Evolutionary conservation across 2,113 vertebrate genomes (phyloP), one percentile per base, ranked within the genome.

Genomic region (Sinocyclocheilus maitianheensis): DNA sequence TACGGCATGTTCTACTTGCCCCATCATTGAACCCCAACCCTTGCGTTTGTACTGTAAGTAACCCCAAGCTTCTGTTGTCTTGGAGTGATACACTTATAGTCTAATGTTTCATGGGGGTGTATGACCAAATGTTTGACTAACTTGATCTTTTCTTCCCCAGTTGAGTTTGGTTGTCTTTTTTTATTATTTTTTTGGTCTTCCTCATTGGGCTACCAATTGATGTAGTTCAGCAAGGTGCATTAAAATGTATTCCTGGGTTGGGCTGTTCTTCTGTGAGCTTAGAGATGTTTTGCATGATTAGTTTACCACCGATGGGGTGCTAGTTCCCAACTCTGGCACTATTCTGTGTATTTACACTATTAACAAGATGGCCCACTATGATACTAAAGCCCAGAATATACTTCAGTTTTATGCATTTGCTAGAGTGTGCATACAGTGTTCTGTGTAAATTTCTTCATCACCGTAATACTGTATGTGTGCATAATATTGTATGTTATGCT

Each of bases 1-100:
- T 82, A 78, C 87, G n/a, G 7, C 87, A 58, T 74, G n/a, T 48
- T 72, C 71, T 71, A 30, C 87, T 55, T 51, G 55, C 84, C 53
- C 65, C 51, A 5, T 46, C 84, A 62, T 74, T 84, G 65, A 69
- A 60, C 55, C 77, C 55, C 77, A 60, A 80, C 77, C 77, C 77
- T 80, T 88, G 76, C 63, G 20, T 84, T 65, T 80, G 43, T 75
- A 69, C 87, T 88, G 87, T 88, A 88, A 88, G 87, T 88, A 88
- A 86, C 67, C 81, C 87, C 87, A 84, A 88, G 87, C 87, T 88
- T 88, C 48, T 88, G 84, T 88, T 88, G 87, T 88, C 87, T 88
- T 88, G 87, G 87, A 88, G 87, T 88, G 87, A 86, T 86, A 24
- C 84, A 12, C 74, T 85, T 51, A 77, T 76, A 63, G 60, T 77